Evolutionary conservation across 2,888 invertebrate species (phyloP), one percentile per base, ranked within the genome.

Genomic region (Callyntrura guangdongensis): DNA sequence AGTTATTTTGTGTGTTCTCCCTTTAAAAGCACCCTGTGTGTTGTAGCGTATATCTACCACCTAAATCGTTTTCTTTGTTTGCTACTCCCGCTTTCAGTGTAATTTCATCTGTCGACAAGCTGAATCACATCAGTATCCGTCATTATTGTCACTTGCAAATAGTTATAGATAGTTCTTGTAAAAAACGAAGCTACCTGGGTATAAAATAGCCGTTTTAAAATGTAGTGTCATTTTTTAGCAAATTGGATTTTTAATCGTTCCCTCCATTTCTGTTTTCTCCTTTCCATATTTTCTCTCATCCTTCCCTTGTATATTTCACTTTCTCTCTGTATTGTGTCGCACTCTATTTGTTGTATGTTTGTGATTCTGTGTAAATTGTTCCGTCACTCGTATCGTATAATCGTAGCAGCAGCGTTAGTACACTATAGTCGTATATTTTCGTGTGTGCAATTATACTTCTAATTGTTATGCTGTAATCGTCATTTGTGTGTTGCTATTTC

Each of bases 1-100:
- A n/a, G 84, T 67, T 69, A 20, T 64, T 49, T 14, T 20, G 45
- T 86, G 59, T 72, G 72, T 86, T 25, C 36, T 61, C 56, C 72
- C 25, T 27, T 56, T 36, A 36, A 59, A 36, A 36, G 64, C 12
- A 61, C 45, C 45, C 4, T 47, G 36, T n/a, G 8, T 20, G 1
- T 59, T 59, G 17, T 59, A 53, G 12, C 53, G n/a, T 53, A 36
- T 5, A 53, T n/a, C n/a, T 53, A 53, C 53, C 69, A 27, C 69
- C 36, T 36, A 6, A 20, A 64, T 11, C 25, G 25, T 12, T 14
- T 22, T n/a, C 64, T 59, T 59, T 59, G 17, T 59, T n/a, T 17
- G n/a, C 59, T 8, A 59, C 17, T 59, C 3, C 17, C 17, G 59
- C 59, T 17, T 36, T 36, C 36, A 36, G 36, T 36, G 36, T 36